phyloP scores from a whole-genome alignment of 2,797 vertebrate genomes.

The Lagodon rhomboides region DNA sequence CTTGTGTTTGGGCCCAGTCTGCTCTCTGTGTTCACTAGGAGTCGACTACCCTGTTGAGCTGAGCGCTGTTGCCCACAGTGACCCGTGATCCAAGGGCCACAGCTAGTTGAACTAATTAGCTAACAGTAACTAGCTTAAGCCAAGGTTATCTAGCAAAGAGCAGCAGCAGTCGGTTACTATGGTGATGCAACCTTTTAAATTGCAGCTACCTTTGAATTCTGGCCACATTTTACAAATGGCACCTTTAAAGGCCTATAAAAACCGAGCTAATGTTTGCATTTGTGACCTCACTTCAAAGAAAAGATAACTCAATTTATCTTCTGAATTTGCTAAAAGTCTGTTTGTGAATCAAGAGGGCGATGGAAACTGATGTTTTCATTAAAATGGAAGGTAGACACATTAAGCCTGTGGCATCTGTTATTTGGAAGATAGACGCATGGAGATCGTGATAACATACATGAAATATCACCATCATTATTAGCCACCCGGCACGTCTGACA shows the following conservation, averaged over 20 bases:
- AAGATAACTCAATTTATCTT: conserved; percentile 39
- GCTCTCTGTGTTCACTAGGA: too few species aligned
- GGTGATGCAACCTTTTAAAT: too few species aligned
- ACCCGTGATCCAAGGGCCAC: too few species aligned
- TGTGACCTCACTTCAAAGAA: conserved; percentile 20
- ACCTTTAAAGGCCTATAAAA: conserved; percentile 4
- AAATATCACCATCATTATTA: conserved; percentile 77
- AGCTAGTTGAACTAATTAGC: too few species aligned
- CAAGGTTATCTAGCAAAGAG: too few species aligned
- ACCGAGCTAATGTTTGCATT: background rate
- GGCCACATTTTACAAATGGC: too few species aligned
- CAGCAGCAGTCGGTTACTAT: too few species aligned
- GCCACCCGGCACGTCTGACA: conserved; percentile 67
- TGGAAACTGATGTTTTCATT: conserved; percentile 30
- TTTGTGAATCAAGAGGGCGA: conserved; percentile 1
- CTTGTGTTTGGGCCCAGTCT: too few species aligned
- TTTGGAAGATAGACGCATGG: conserved; percentile 60
- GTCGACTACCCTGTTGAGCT: too few species aligned
- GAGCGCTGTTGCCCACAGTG: too few species aligned
- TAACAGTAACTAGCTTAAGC: too few species aligned
- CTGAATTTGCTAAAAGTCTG: conserved; percentile 6
- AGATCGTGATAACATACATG: conserved; percentile 73
- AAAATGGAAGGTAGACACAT: conserved; percentile 46
- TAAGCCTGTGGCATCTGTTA: conserved; percentile 52
- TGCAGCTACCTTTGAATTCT: too few species aligned